A percentile compares a stretch with the other conserved stretches of the same genome.
These are phyloP conservation scores for Atta texana DNA, from an alignment of 1,140 invertebrate species.

Conservation along the genomic window DNA sequence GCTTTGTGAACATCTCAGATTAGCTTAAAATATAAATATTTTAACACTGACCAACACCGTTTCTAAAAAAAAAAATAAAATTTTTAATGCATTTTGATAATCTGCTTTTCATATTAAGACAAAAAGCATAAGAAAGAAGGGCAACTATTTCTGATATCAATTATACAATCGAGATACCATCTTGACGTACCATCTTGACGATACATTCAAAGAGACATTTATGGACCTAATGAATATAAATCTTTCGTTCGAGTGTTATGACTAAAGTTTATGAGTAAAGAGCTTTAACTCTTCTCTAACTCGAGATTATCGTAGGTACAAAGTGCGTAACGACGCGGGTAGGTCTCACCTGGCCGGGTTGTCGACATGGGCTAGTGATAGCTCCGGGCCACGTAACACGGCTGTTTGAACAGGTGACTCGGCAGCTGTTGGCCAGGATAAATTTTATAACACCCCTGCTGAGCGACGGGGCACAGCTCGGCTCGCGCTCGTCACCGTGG, in stretches of 20 bases:
- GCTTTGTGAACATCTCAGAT: no score
- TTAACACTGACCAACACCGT: no score
- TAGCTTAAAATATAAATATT: no score
- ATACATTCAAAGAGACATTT: not conserved
- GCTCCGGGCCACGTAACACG: slow-evolving; percentile 66
- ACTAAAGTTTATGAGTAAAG: not conserved
- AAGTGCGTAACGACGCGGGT: slow-evolving; percentile 43
- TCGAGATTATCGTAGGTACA: slow-evolving; percentile 38
- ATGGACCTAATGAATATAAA: not conserved
- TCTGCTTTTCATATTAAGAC: no score
- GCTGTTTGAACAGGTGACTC: slow-evolving; percentile 76
- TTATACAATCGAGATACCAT: not conserved
- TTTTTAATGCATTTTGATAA: no score
- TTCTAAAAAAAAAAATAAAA: no score
- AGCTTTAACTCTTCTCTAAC: slow-evolving; percentile 50
- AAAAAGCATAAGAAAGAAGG: not conserved
- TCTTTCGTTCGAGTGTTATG: not conserved
- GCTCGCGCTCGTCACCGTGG: slow-evolving; percentile 22
- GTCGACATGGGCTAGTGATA: slow-evolving; percentile 57
- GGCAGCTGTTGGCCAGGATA: slow-evolving; percentile 72
- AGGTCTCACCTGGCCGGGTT: slow-evolving; percentile 67
- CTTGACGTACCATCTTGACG: not conserved
- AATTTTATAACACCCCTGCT: slow-evolving; percentile 71
- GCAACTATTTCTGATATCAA: not conserved
- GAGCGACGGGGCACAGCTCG: not conserved